A percentile compares a stretch with the other conserved stretches of the same genome.
Conservation (phyloP, 2,797 vertebrate species). For the Bothrops alternatus region DNA sequence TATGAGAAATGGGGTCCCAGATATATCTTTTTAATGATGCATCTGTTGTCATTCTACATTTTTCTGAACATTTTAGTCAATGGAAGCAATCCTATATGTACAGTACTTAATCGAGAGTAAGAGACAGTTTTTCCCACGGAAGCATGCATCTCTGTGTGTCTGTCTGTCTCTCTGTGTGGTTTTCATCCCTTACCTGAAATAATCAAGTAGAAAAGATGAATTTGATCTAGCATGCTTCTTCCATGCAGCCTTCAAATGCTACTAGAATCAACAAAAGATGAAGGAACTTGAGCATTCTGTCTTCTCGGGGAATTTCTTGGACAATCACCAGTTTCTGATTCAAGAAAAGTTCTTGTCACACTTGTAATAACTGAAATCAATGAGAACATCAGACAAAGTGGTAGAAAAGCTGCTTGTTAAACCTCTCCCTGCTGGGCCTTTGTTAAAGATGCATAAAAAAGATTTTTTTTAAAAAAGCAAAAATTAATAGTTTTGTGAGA, state of each 20-base stretch:
- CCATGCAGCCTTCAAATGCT: not conserved
- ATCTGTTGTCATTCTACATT: not conserved
- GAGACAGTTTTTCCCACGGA: not conserved
- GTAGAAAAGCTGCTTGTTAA: not conserved
- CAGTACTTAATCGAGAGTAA: not conserved
- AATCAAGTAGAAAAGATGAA: not conserved
- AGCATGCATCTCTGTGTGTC: not conserved
- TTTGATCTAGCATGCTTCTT: not conserved
- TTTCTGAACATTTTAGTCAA: not conserved
- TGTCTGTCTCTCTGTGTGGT: not conserved
- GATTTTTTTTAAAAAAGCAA: not conserved
- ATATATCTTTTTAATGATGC: not conserved
- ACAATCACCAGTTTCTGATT: not conserved
- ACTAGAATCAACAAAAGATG: not conserved
- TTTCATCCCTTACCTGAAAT: not conserved
- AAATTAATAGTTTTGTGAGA: not conserved
- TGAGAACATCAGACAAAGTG: not conserved
- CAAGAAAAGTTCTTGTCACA: not conserved
- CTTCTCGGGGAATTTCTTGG: not conserved
- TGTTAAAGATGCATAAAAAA: not conserved
- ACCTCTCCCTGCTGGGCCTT: not conserved
- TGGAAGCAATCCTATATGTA: not conserved
- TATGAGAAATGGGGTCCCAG: not conserved
- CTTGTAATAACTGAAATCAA: not conserved
- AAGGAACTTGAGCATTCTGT: not conserved